phyloP scores from a whole-genome alignment of 2,888 invertebrate genomes.

The Erynnis tages region DNA sequence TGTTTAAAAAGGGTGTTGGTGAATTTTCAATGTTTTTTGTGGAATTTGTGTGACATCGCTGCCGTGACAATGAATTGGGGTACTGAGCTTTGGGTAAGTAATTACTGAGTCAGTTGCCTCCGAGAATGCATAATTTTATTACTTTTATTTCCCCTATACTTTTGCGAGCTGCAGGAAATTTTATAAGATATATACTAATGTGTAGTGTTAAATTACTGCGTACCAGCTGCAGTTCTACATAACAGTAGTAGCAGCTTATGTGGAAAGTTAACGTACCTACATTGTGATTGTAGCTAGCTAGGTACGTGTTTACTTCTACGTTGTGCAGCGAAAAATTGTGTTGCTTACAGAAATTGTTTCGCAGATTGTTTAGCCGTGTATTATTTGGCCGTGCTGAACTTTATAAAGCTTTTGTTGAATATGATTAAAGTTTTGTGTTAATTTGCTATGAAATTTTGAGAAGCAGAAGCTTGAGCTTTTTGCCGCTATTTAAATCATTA shows the following conservation, averaged over 20 bases:
- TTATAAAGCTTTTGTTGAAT: too few relatives aligned
- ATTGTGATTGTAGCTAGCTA: too few relatives aligned
- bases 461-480: too few relatives aligned
- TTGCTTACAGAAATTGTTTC: too few relatives aligned
- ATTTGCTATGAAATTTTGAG: too few relatives aligned
- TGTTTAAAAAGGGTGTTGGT: conserved; percentile 58
- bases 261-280: conserved; percentile 21
- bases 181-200: background rate
- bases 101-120: conserved; percentile 31
- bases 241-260: background rate
- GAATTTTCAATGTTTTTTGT: conserved; percentile 76
- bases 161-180: background rate
- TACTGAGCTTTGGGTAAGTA: conserved; percentile 85
- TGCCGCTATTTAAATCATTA: too few relatives aligned
- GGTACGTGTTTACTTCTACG: background rate
- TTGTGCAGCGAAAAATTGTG: too few relatives aligned
- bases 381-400: too few relatives aligned
- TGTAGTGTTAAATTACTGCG: too few relatives aligned
- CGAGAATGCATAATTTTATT: conserved; percentile 15
- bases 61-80: conserved; percentile 84
- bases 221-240: background rate
- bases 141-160: conserved; percentile 23
- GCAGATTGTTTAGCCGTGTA: too few relatives aligned
- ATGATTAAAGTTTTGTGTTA: too few relatives aligned
- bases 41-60: conserved; percentile 67